Conservation (phyloP, 2,888 invertebrate genomes). For the Acheta domesticus region DNA sequence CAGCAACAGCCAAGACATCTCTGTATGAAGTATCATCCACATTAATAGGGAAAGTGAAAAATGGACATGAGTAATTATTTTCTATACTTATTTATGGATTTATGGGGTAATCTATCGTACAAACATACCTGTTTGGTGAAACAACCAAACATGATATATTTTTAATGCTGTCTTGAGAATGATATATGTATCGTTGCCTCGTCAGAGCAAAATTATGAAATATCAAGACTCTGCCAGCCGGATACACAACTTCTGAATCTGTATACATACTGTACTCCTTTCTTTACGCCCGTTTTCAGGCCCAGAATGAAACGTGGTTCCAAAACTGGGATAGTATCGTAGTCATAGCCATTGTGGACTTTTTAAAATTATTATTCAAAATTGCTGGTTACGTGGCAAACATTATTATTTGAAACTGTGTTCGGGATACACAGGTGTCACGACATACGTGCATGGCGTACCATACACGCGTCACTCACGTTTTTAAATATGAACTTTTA, state of each 20-base stretch:
- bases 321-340: slow-evolving; percentile 41
- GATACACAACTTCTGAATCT: slow-evolving; percentile 75
- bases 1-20: neutral
- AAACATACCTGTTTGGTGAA: neutral
- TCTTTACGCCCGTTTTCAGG: slow-evolving; percentile 60
- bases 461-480: too few species aligned
- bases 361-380: neutral
- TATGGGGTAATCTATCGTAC: neutral
- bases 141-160: neutral
- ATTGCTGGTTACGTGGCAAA: too few species aligned
- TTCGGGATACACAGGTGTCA: too few species aligned
- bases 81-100: too few species aligned
- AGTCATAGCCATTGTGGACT: neutral
- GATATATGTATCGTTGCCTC: slow-evolving; percentile 69
- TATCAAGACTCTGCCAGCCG: slow-evolving; percentile 71
- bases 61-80: too few species aligned
- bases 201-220: slow-evolving; percentile 70
- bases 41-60: neutral
- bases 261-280: slow-evolving; percentile 70
- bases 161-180: slow-evolving; percentile 49
- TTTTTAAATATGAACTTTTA: too few species aligned
- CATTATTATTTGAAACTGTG: too few species aligned
- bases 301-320: slow-evolving; percentile 62
- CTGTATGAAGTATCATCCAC: neutral
- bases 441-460: too few species aligned